Conservation (phyloP, 2,113 vertebrate genomes). For the Seriola rivoliana region DNA sequence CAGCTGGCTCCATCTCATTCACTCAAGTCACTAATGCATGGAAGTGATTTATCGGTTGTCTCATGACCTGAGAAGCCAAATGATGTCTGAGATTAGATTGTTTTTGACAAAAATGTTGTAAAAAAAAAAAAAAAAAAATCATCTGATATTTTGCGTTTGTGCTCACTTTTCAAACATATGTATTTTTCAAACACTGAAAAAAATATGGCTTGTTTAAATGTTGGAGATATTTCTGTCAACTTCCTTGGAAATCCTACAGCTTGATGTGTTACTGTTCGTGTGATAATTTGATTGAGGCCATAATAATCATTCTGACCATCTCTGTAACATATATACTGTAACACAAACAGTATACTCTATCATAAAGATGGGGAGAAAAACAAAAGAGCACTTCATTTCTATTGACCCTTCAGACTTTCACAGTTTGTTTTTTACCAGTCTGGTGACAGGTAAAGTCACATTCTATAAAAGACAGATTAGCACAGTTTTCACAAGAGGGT, state of each 20-base stretch:
- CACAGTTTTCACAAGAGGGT: too few relatives aligned
- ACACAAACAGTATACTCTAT: background rate
- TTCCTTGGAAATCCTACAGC: background rate
- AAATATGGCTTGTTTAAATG: background rate
- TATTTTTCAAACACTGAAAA: background rate
- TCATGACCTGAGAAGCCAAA: conserved; percentile 28
- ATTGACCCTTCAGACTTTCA: background rate
- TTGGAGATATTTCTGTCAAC: too few relatives aligned
- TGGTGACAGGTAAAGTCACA: background rate
- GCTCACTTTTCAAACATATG: background rate
- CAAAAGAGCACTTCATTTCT: background rate
- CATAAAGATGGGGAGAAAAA: background rate
- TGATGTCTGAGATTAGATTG: conserved; percentile 14
- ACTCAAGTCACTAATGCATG: conserved; percentile 45
- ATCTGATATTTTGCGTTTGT: background rate
- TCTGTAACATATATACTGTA: too few relatives aligned
- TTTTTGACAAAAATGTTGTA: background rate
- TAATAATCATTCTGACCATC: too few relatives aligned
- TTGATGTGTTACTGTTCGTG: background rate
- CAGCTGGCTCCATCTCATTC: conserved; percentile 29
- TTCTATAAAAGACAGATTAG: background rate
- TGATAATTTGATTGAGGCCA: background rate
- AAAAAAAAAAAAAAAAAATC: background rate
- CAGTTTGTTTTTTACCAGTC: background rate
- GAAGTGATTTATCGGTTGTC: conserved; percentile 41